Evolutionary conservation across 2,113 vertebrate species (phyloP).

Genomic region (Pyrgilauda ruficollis): DNA sequence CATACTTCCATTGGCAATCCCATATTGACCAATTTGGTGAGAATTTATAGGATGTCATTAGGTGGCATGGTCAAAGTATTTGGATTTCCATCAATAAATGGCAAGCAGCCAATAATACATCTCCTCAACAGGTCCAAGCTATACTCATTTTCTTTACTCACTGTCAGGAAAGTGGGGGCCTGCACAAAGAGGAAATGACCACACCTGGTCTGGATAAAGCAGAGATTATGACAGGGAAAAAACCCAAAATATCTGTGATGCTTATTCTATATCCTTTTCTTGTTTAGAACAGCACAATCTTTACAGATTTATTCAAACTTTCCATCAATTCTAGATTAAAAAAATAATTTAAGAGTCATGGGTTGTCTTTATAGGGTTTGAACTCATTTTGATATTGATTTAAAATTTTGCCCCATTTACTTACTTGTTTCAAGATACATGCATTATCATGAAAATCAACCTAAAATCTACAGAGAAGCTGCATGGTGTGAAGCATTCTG

Average conservation of each 20-base stretch:
- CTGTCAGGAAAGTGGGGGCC: not conserved
- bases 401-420: not conserved
- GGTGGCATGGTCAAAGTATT: not conserved
- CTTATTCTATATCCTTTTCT: not conserved
- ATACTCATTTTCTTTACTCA: not conserved
- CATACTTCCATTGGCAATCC: not conserved
- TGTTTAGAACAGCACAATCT: not conserved
- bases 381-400: not conserved
- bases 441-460: not conserved
- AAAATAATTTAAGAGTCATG: too few species aligned
- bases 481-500: not conserved
- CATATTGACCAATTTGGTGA: not conserved
- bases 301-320: not conserved
- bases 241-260: not conserved
- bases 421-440: not conserved
- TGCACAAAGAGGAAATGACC: not conserved
- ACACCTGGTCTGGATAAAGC: not conserved
- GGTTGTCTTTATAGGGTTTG: not conserved
- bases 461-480: not conserved
- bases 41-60: not conserved
- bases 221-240: not conserved
- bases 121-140: not conserved
- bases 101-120: not conserved
- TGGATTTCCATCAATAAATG: constrained; percentile 7
- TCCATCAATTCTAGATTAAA: not conserved